These are phyloP conservation scores for Okamejei kenojei DNA, from an alignment of 2,797 vertebrate species.

Conservation along the genomic window DNA sequence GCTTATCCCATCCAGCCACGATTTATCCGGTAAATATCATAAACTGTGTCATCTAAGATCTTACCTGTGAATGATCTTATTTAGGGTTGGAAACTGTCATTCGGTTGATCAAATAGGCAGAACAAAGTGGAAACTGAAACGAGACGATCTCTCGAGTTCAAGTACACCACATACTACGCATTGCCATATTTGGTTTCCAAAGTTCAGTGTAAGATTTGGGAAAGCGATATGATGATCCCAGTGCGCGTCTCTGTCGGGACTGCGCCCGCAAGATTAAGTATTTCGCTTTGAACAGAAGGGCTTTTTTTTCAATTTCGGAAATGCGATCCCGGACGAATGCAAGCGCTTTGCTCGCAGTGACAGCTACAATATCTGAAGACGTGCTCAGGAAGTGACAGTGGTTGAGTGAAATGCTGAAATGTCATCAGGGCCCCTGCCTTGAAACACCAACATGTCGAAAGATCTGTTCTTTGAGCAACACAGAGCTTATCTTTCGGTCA, in stretches of 20 bases:
- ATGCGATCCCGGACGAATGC: not conserved
- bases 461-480: not conserved
- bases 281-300: not conserved
- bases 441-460: not conserved
- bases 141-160: not conserved
- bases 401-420: not conserved
- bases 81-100: not conserved
- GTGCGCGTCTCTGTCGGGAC: not conserved
- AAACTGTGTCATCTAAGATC: not conserved
- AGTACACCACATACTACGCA: not conserved
- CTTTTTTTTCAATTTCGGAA: conserved; percentile 1
- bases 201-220: not conserved
- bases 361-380: not conserved
- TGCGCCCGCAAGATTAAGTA: not conserved
- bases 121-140: not conserved
- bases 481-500: not conserved
- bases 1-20: not conserved
- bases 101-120: not conserved
- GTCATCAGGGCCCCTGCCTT: not conserved
- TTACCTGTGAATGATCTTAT: not conserved
- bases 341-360: not conserved
- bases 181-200: not conserved
- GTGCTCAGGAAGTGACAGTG: not conserved
- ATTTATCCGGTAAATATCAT: not conserved
- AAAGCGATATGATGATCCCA: not conserved